Base-by-base conservation (phyloP, 2,797 vertebrate genomes). In the Pampus argenteus region DNA sequence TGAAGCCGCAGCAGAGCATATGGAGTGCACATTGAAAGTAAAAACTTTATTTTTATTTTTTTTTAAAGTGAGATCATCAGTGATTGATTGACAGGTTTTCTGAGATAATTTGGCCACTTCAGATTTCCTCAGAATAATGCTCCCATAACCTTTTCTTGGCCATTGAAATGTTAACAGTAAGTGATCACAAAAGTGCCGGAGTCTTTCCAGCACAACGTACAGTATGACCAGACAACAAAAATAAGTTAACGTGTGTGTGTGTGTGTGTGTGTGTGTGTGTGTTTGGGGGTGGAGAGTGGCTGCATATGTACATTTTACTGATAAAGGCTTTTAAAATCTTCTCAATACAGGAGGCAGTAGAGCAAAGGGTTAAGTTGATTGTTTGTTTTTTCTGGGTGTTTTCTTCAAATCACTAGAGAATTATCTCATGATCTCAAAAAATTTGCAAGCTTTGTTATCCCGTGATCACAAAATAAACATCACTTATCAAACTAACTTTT, bases 141-240 rank as follows among this genome's bases (percentile, higher is more conserved):
- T 23, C 6, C 29, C 64, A 22, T 40, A 18, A 31, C 6, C 29
- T 17, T 48, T 66, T 54, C n/a, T 25, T 38, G 49, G 36, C 61
- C 60, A 20, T 77, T 77, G 29, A 23, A 42, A 48, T 59, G 31
- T 67, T 55, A 36, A 61, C 62, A 60, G n/a, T 42, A 54, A 31
- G 22, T 67, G 25, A 25, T 74, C 29, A 66, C 61, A 71, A n/a
- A 57, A 62, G 51, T 65, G 74, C 34, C 45, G 54, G 29, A 42
- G 40, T 4, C 10, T 59, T 63, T 72, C 38, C 56, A 73, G 23
- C 31, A 50, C 15, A 69, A 51, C 10, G 14, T 56, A 73, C 20
- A 73, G 47, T 68, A 66, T 50, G 54, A 80, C 29, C 48, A 47
- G 18, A 70, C 73, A 71, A 66, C 40, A 70, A 58, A 71, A 62